Evolutionary conservation across 1,140 invertebrate genomes (phyloP), one percentile per base, ranked within the genome.

Genomic region (Drosophila asahinai): DNA sequence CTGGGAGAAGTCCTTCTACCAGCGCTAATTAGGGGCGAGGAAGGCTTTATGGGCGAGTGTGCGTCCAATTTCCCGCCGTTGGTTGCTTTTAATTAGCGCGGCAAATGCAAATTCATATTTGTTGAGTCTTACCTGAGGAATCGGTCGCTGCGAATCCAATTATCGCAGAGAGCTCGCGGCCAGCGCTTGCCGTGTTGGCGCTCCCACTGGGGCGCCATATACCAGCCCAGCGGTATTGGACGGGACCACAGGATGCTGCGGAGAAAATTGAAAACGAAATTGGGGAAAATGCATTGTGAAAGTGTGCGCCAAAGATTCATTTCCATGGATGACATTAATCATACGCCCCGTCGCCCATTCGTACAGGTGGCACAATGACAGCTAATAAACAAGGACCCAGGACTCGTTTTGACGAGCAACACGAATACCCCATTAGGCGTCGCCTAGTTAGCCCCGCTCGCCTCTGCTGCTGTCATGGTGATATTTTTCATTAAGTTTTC

Each of bases 151-250:
- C 96, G 95, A 25, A 97, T 95, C 98, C 98, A 99, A 67, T 96
- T 95, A 92, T 98, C 96, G 92, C 98, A 99, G 70, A 97, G 94
- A 8, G 94, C 93, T 73, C 96, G 94, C 0, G 97, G 93, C 98
- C 98, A 99, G n/a, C 95, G 94, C 5, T 94, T 92, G 7, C 97
- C 97, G 76, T 96, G 95, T 25, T 95, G 80, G 22, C 95, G 93
- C 90, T 97, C 95, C 97, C 98, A 99, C 92, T 98, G 97, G 1
- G 96, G 95, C 0, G 94, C 94, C 89, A 98, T 98, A 89, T 98
- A 99, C 98, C 98, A 99, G 1, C 94, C 97, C 5, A 99, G 92
- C 0, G 98, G 98, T 78, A 99, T 97, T 0, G 98, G 97, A 43
- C 96, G 95, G 87, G 97, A 98, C 98, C 98, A 99, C 2, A 98